Conservation (phyloP, 2,888 invertebrate genomes). For the Fabriciana adippe region DNA sequence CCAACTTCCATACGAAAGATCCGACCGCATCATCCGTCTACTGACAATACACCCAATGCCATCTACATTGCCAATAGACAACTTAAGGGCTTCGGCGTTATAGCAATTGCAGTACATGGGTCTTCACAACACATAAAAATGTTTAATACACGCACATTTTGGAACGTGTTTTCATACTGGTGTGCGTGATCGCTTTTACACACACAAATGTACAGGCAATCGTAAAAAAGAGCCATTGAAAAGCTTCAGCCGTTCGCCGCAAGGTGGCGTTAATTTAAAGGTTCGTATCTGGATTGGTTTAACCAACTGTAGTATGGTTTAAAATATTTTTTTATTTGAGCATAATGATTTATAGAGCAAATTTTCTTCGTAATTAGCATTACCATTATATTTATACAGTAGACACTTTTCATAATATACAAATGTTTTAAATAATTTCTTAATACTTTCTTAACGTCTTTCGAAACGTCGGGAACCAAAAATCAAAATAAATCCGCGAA, state of each 20-base stretch:
- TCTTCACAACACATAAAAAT: slow-evolving; percentile 66
- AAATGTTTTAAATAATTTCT: no score
- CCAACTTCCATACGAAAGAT: slow-evolving; percentile 20
- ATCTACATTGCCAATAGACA: slow-evolving; percentile 71
- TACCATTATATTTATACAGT: no score
- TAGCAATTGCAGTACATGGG: slow-evolving; percentile 61
- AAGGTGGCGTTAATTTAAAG: slow-evolving; percentile 71
- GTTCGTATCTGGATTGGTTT: slow-evolving; percentile 57
- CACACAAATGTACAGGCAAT: slow-evolving; percentile 57
- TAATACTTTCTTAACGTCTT: no score
- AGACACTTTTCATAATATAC: no score
- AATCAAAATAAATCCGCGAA: no score
- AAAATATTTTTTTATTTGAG: background rate
- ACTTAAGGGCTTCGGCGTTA: slow-evolving; percentile 54
- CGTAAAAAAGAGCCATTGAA: slow-evolving; percentile 72
- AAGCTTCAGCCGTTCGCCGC: slow-evolving; percentile 78
- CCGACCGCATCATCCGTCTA: slow-evolving; percentile 19
- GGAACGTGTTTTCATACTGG: slow-evolving; percentile 54
- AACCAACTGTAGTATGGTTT: background rate
- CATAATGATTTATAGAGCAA: no score
- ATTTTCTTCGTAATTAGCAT: no score
- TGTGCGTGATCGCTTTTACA: slow-evolving; percentile 69
- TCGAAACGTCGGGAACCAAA: no score
- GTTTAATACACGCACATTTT: slow-evolving; percentile 66
- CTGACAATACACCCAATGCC: slow-evolving; percentile 65